Conservation (phyloP, 2,113 vertebrate genomes). For the Gymnarchus niloticus region DNA sequence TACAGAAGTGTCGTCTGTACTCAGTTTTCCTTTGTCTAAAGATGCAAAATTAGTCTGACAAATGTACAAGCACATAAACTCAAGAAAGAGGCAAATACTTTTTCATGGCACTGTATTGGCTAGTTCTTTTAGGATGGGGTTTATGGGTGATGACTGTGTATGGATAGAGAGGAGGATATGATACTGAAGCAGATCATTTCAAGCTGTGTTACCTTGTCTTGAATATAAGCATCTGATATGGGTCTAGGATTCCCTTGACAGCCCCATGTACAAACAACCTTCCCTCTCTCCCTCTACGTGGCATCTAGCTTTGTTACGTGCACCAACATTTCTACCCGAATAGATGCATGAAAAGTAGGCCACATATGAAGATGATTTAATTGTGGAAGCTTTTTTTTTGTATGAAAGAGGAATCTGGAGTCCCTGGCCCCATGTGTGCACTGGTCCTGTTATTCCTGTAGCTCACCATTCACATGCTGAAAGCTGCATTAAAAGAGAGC, state of each 20-base stretch:
- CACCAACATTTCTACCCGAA: not conserved
- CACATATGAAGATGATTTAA: not conserved
- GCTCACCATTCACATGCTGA: not conserved
- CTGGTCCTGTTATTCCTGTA: not conserved
- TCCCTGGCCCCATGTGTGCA: not conserved
- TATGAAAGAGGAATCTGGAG: not conserved
- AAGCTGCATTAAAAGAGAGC: not conserved
- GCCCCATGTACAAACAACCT: not conserved
- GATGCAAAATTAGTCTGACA: no score
- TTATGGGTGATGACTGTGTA: no score
- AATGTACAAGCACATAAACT: no score
- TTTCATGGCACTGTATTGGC: no score
- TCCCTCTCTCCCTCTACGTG: not conserved
- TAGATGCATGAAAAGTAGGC: not conserved
- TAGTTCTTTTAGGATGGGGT: no score
- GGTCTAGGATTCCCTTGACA: not conserved
- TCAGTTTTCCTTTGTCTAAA: no score
- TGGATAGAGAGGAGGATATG: no score
- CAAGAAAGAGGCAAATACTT: no score
- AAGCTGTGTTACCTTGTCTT: not conserved
- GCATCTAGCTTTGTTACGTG: no score
- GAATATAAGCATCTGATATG: not conserved
- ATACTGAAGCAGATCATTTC: no score
- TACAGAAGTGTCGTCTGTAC: no score
- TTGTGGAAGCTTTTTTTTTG: not conserved